These are phyloP conservation scores for Drosophila neotestacea DNA, from an alignment of 2,888 invertebrate species.

Conservation along the genomic window DNA sequence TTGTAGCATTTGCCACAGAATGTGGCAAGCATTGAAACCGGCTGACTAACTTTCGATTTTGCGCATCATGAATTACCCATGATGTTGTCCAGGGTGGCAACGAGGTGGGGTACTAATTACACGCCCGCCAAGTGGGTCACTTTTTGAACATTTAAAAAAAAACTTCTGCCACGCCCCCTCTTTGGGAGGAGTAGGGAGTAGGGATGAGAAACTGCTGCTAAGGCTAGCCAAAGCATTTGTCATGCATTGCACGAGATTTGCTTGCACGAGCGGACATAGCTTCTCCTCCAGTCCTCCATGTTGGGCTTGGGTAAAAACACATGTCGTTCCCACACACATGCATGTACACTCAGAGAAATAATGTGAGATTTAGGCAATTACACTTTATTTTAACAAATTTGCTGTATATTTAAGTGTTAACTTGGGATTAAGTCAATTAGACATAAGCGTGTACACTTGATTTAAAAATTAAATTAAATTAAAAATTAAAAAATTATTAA, in stretches of 20 bases:
- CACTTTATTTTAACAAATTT: no score
- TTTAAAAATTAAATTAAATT: no score
- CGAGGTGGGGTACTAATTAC: slow-evolving; percentile 63
- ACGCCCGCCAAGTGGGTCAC: slow-evolving; percentile 66
- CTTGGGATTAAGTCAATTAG: no score
- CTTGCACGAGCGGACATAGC: slow-evolving; percentile 61
- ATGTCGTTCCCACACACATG: slow-evolving; percentile 60
- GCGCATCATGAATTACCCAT: slow-evolving; percentile 59
- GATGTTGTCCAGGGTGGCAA: slow-evolving; percentile 18
- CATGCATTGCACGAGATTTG: slow-evolving; percentile 72
- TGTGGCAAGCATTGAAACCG: slow-evolving; percentile 55
- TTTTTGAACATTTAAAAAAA: slow-evolving; percentile 20
- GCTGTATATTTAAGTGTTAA: no score
- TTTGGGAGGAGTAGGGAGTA: neutral
- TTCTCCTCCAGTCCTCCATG: slow-evolving; percentile 35
- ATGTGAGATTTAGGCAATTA: neutral
- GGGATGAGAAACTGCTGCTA: neutral
- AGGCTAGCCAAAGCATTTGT: slow-evolving; percentile 54
- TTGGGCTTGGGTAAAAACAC: slow-evolving; percentile 58
- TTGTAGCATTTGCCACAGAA: slow-evolving; percentile 48
- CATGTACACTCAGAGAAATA: slow-evolving; percentile 18
- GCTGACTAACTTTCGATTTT: slow-evolving; percentile 73
- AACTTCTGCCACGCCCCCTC: slow-evolving; percentile 22
- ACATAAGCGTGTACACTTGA: no score
- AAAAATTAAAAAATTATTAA: no score